Evolutionary conservation across 2,797 vertebrate genomes (phyloP).

Genomic region (Pipistrellus kuhlii): DNA sequence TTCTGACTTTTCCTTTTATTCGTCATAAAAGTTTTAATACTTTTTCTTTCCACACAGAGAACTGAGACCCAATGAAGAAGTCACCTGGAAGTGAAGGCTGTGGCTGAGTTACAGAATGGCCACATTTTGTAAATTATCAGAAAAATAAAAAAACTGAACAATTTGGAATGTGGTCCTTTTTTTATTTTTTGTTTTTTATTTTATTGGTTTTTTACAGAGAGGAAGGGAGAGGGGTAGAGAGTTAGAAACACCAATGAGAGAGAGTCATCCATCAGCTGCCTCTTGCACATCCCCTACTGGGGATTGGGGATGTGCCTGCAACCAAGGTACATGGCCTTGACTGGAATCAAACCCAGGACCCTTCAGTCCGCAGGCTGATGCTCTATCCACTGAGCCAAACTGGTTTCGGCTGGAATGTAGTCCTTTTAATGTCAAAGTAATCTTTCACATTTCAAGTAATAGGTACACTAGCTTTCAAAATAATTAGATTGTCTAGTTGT

Average conservation of each 20-base stretch:
- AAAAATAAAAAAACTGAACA: conserved; percentile 70
- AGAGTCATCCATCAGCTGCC: too few species aligned
- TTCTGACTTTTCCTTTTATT: conserved; percentile 1
- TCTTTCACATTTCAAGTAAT: conserved; percentile 1
- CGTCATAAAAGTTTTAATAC: conserved; percentile 35
- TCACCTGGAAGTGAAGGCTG: conserved; percentile 93
- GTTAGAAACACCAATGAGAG: too few species aligned
- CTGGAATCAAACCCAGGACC: too few species aligned
- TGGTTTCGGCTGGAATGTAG: too few species aligned
- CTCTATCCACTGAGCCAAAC: too few species aligned
- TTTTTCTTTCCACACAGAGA: conserved; percentile 88
- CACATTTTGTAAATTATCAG: conserved; percentile 57
- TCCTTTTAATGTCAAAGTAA: conserved; percentile 7
- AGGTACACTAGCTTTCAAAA: conserved; percentile 2
- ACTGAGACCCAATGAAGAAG: conserved; percentile 93
- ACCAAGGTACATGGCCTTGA: too few species aligned
- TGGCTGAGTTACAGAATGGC: conserved; percentile 52
- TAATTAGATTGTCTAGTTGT: neutral
- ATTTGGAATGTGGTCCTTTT: conserved; percentile 55
- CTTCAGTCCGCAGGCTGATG: too few species aligned
- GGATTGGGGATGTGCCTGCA: too few species aligned
- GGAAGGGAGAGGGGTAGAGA: too few species aligned
- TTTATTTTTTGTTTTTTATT: too few species aligned
- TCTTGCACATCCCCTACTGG: too few species aligned
- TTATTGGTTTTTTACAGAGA: too few species aligned